These are phyloP conservation scores for Thera obeliscata DNA, from an alignment of 2,888 invertebrate species.

Conservation along the genomic window DNA sequence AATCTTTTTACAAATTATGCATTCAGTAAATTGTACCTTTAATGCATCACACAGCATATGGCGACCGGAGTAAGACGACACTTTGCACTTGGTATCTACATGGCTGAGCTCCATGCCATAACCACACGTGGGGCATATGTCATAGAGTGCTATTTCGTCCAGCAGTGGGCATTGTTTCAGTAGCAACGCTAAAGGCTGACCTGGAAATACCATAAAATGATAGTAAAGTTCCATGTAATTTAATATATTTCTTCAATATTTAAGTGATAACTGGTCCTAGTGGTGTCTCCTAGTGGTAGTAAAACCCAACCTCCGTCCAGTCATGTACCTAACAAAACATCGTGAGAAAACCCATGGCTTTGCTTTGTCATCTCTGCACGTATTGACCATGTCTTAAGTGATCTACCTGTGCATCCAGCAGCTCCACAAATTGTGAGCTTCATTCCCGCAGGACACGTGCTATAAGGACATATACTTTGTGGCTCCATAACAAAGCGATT, in stretches of 20 bases:
- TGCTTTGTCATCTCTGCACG: too few relatives aligned
- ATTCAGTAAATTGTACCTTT: conserved; percentile 49
- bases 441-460: conserved; percentile 70
- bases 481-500: conserved; percentile 9
- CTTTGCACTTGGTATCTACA: conserved; percentile 76
- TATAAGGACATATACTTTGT: conserved; percentile 43
- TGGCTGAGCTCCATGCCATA: conserved; percentile 78
- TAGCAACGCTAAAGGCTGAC: conserved; percentile 74
- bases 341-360: too few relatives aligned
- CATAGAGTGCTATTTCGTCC: conserved; percentile 78
- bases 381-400: too few relatives aligned
- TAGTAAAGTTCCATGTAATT: too few relatives aligned
- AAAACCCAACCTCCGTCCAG: too few relatives aligned
- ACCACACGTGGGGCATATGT: conserved; percentile 70
- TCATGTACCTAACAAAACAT: too few relatives aligned
- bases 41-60: conserved; percentile 76
- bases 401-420: conserved; percentile 77
- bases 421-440: conserved; percentile 84
- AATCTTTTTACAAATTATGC: too few relatives aligned
- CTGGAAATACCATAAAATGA: conserved; percentile 43
- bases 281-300: too few relatives aligned
- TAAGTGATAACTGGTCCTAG: too few relatives aligned
- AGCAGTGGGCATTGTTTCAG: conserved; percentile 76
- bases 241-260: too few relatives aligned
- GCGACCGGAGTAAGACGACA: conserved; percentile 71